phyloP scores from a whole-genome alignment of 2,113 vertebrate species.

The Polypterus bichir region DNA sequence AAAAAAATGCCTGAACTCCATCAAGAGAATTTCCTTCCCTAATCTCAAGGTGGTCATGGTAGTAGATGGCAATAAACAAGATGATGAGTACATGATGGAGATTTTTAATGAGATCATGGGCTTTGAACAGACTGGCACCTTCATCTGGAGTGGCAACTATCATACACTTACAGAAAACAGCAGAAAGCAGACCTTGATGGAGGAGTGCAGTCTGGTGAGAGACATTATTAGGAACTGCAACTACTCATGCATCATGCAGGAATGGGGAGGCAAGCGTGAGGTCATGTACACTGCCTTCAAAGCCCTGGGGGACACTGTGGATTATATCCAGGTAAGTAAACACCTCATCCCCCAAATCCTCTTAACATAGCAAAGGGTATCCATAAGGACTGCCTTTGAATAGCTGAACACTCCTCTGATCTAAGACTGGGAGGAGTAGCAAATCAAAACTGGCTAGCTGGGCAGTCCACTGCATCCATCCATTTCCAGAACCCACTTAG shows the following conservation, averaged over 20 bases:
- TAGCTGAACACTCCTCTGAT: too few relatives aligned
- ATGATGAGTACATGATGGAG: constrained; percentile 93
- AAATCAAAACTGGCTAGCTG: too few relatives aligned
- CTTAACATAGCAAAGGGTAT: too few relatives aligned
- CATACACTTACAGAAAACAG: constrained; percentile 57
- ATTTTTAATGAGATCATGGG: constrained; percentile 92
- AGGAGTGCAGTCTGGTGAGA: constrained; percentile 50
- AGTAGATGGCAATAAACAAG: constrained; percentile 81
- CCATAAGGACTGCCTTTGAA: too few relatives aligned
- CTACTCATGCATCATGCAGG: constrained; percentile 86
- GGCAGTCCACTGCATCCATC: too few relatives aligned
- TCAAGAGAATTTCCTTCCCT: constrained; percentile 77
- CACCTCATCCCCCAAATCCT: too few relatives aligned
- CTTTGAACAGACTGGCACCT: constrained; percentile 57
- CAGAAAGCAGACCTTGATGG: constrained; percentile 32
- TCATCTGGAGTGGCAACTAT: constrained; percentile 88
- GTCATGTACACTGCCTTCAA: constrained; percentile 98
- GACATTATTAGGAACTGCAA: constrained; percentile 60
- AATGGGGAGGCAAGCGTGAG: constrained; percentile 95
- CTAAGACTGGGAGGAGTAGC: too few relatives aligned
- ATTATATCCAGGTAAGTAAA: constrained; percentile 80
- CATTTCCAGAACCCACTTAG: too few relatives aligned
- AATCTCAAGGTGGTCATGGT: constrained; percentile 90
- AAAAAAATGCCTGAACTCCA: constrained; percentile 80
- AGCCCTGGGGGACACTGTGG: constrained; percentile 82